Conservation (phyloP, 2,113 vertebrate species). For the Rhabdornis inornatus region DNA sequence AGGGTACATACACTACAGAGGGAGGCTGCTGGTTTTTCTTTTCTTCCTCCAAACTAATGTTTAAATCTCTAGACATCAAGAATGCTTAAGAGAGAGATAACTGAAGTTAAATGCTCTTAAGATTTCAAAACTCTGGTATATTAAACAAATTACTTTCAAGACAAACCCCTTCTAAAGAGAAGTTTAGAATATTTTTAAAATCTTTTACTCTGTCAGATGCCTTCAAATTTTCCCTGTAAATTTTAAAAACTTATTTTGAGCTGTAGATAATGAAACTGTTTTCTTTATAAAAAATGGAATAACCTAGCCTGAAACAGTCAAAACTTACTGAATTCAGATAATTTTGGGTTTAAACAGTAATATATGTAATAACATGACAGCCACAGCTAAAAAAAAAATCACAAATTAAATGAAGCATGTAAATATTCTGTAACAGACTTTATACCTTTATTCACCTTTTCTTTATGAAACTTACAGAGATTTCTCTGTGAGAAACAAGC, state of each 20-base stretch:
- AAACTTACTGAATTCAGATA: background rate
- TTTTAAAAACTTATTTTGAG: background rate
- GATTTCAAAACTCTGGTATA: background rate
- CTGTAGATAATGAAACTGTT: background rate
- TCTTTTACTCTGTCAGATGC: background rate
- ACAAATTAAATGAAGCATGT: background rate
- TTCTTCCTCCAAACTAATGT: background rate
- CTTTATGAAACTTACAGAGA: background rate
- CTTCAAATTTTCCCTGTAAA: background rate
- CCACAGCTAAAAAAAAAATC: background rate
- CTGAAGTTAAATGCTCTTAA: slow-evolving; percentile 6
- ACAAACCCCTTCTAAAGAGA: background rate
- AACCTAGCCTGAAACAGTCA: background rate
- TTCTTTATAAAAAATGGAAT: background rate
- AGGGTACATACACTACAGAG: slow-evolving; percentile 5
- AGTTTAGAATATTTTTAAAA: background rate
- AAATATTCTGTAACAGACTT: background rate
- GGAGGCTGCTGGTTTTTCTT: background rate
- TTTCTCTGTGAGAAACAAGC: background rate
- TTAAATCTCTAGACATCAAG: slow-evolving; percentile 37
- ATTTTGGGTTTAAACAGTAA: background rate
- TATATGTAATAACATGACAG: background rate
- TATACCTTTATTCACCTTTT: background rate
- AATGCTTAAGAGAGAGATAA: slow-evolving; percentile 20
- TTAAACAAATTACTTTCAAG: slow-evolving; percentile 20